These are phyloP conservation scores for Chloropsis cyanopogon DNA, from an alignment of 2,113 vertebrate species.

Conservation along the genomic window DNA sequence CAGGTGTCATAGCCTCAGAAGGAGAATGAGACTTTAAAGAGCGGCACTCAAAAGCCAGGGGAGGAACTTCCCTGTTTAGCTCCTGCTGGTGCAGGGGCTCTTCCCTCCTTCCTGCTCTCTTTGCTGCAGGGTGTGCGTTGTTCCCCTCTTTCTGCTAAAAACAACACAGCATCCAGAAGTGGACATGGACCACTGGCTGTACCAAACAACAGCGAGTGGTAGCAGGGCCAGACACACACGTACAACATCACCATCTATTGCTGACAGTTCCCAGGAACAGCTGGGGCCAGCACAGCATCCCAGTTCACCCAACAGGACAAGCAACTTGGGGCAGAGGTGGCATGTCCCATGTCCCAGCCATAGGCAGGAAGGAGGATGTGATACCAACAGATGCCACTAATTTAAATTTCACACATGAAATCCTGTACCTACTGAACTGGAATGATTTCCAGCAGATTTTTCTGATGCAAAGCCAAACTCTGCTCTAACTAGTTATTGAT, in stretches of 20 bases:
- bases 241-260: background rate
- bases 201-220: rapidly evolving
- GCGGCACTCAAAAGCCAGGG: background rate
- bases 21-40: background rate
- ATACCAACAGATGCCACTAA: background rate
- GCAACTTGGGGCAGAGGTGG: background rate
- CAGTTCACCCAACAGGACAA: background rate
- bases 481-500: background rate
- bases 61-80: background rate
- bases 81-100: background rate
- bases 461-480: background rate
- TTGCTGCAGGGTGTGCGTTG: background rate
- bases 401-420: background rate
- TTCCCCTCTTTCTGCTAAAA: background rate
- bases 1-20: rapidly evolving
- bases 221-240: rapidly evolving
- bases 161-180: background rate
- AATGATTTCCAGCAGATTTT: constrained; percentile 11
- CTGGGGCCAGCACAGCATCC: background rate
- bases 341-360: background rate
- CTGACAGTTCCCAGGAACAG: background rate
- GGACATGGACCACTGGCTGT: background rate
- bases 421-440: background rate
- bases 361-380: background rate
- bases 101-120: background rate